Evolutionary conservation across 2,113 vertebrate species (phyloP), one percentile per base, ranked within the genome.

Genomic region (Erythrolamprus reginae): DNA sequence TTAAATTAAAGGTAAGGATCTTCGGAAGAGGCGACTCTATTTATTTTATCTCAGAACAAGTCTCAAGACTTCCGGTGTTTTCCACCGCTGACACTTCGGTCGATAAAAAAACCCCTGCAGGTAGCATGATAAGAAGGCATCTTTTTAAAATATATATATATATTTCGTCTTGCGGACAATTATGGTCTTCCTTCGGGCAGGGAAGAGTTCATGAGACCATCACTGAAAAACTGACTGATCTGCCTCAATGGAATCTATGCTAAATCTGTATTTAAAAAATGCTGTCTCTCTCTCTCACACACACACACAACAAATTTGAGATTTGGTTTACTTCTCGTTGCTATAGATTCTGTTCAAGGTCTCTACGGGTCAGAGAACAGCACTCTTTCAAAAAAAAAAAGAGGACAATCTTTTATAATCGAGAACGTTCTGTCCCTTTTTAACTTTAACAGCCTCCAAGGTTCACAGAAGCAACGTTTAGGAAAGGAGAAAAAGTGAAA

Each of bases 21-120:
- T 92, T 56, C n/a, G 93, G 94, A 94, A 96, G 95, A 96, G 95
- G 95, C 33, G 85, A 10, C 51, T 90, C 92, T 96, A 87, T 94
- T 96, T 96, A 96, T 97, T 97, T 97, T 96, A 97, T 96, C 95
- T 95, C 92, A 92, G 95, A 94, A 97, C 95, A 97, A 96, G 96
- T 94, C 93, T 94, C 96, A 94, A 96, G 95, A 95, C 96, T 96
- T 96, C 93, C 91, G 70, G 94, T 96, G 96, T 55, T 95, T 97
- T 94, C 89, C 90, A 89, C 92, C 94, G 82, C 93, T 96, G 96
- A 97, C 96, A 97, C 90, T 92, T 97, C 96, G 96, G 96, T 97
- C 97, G 97, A 96, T 97, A 97, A 97, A 70, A 61, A 96, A 96
- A n/a, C n/a, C n/a, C 95, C 96, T 96, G 90, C 95, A 95, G 94